Evolutionary conservation across 1,140 invertebrate genomes (phyloP), one percentile per base, ranked within the genome.

Genomic region (Caerostris darwini): DNA sequence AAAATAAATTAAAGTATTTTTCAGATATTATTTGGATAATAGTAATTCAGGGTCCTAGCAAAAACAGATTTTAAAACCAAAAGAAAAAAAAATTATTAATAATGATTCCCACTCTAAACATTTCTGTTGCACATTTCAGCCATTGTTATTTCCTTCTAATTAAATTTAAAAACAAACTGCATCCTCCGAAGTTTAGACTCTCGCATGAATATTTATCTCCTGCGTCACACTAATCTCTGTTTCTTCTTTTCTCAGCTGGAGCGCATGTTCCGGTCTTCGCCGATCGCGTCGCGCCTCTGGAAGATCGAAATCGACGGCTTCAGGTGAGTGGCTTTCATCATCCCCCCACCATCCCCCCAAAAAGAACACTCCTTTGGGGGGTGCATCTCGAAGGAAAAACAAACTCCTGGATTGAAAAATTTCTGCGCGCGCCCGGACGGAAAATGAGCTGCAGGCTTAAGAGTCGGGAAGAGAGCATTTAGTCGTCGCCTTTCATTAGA

Each of bases 301-400:
- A 88, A 86, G n/a, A 88, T 88, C 2, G 54, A 88, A 54, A 93
- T 93, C 59, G 92, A 93, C 64, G 92, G 92, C 3, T 93, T 93
- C 83, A 93, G 83, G 92, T 93, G 17, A 93, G 83, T 82, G 54
- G 0, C 0, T 71, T 8, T 71, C 10, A 71, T 71, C 69, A 3
- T n/a, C 0, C 6, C 34, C 8, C 3, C 7, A 50, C 69, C 14
- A 71, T 4, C 69, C 8, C 69, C 50, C 34, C 69, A 71, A 34
- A 34, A 34, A 10, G 19, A 34, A 5, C 69, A 10, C 50, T 34
- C 69, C 19, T 71, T 0, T 71, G 8, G 50, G n/a, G 17, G 3
- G n/a, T 67, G n/a, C 64, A 67, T 69, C 67, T 2, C n/a, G 7
- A 3, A 34, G n/a, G 34, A 4, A 50, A 71, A 71, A 71, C 50